phyloP scores from a whole-genome alignment of 2,113 vertebrate genomes.

The Cavia porcellus region DNA sequence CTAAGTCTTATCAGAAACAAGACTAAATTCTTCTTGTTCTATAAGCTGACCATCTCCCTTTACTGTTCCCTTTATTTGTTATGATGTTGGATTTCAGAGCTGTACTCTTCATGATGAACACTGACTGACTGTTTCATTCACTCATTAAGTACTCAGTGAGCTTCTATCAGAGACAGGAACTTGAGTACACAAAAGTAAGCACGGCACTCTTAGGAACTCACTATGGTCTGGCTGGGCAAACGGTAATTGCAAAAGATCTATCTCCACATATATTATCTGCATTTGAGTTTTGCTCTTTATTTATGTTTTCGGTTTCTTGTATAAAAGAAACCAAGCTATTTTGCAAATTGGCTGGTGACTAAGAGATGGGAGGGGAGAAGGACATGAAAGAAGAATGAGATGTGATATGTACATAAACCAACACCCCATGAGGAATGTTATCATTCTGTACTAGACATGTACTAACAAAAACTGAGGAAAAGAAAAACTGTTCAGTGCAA shows the following conservation, averaged over 20 bases:
- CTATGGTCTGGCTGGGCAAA: not conserved
- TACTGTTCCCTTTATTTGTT: not conserved
- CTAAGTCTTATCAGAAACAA: not conserved
- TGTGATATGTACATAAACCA: not conserved
- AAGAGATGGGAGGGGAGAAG: not conserved
- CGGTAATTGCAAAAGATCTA: not conserved
- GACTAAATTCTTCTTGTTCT: not conserved
- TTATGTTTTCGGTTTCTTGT: not conserved
- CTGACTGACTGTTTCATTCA: not conserved
- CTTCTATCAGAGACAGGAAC: not conserved
- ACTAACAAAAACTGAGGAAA: not conserved
- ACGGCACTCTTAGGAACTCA: constrained; percentile 8
- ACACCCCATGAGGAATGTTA: not conserved
- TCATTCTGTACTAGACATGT: not conserved
- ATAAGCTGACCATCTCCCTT: not conserved
- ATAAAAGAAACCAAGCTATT: not conserved
- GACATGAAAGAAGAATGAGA: not conserved
- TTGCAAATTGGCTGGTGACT: not conserved
- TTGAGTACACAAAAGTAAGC: not conserved
- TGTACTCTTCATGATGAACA: not conserved
- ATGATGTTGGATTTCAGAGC: not conserved
- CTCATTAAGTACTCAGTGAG: not conserved
- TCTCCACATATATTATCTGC: not conserved
- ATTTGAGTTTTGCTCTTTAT: not conserved
- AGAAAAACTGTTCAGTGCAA: not conserved